Base-by-base conservation (phyloP, 1,140 invertebrate genomes). In the Calosoma granatense region DNA sequence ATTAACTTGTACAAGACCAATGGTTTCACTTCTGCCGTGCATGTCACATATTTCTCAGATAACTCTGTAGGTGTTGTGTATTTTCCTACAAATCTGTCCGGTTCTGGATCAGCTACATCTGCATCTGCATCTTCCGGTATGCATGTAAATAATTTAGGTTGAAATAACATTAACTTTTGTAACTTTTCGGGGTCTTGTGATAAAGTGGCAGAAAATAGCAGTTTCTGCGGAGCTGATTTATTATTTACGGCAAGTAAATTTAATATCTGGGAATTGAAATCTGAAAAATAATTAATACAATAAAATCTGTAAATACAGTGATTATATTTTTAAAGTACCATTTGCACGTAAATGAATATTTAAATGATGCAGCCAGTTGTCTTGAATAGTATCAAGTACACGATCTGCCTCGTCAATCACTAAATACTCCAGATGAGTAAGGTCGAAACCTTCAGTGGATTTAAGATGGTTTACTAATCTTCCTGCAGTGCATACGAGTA, bases 371-470 rank as follows among this genome's bases (percentile, higher is more conserved):
- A 96, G 73, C 92, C 92, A 96, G 68, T 94, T 87, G 65, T 90
- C 85, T 70, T 95, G 87, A 19, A 94, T 80, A 64, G 91, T 87
- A 63, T 96, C 90, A 74, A 95, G 85, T 59, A 94, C 86, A 61
- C 91, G 78, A 76, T 99, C 96, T 11, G 95, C 95, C 78, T 99
- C 95, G 74, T 99, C 96, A 55, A 97, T 89, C 1, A 97, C 84
- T 53, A 98, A 73, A 76, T 90, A 97, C 67, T 85, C 78, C 0
- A 98, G 75, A 63, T 83, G 69, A 62, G 82, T 77, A 14, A 98
- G 73, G 60, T 82, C 81, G 72, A 98, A 94, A n/a, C 92, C 92
- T 64, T 83, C 70, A 1, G 92, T 96, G 56, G 83, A 82, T 71
- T 86, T 83, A 55, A 98, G 77, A 73, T 98, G 95, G 72, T 97